A percentile compares a stretch with the other conserved stretches of the same genome.
Evolutionary conservation across 1,140 invertebrate genomes (phyloP).

Genomic region (Watersipora subatra): DNA sequence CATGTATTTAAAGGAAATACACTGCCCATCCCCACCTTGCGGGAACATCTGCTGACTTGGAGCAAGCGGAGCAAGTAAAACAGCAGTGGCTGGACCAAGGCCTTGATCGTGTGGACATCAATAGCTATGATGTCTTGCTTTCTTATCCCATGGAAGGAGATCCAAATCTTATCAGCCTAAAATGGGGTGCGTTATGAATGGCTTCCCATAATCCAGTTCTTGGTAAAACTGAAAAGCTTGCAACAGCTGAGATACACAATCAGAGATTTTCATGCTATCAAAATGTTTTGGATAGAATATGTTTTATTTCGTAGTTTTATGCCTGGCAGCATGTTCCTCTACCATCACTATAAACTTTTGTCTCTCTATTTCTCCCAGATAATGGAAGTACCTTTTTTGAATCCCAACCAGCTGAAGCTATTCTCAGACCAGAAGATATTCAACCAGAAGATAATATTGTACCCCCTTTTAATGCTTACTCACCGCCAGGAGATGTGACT

Average conservation of each 20-base stretch:
- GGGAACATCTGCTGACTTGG: conserved; percentile 20
- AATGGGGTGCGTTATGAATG: not conserved
- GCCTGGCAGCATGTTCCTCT: too few relatives aligned
- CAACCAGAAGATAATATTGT: not conserved
- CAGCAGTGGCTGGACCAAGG: not conserved
- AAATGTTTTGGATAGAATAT: too few relatives aligned
- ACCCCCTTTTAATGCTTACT: not conserved
- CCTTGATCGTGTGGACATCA: not conserved
- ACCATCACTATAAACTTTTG: too few relatives aligned
- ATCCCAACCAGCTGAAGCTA: not conserved
- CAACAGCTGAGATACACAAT: too few relatives aligned
- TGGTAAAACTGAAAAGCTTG: too few relatives aligned
- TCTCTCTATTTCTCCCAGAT: too few relatives aligned
- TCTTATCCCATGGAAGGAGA: conserved; percentile 12
- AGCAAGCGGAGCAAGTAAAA: conserved; percentile 19
- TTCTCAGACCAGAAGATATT: not conserved
- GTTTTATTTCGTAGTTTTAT: too few relatives aligned
- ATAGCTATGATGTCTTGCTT: conserved; percentile 1
- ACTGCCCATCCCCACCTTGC: conserved; percentile 27
- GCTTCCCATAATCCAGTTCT: too few relatives aligned
- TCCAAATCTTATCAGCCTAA: conserved; percentile 16
- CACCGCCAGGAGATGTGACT: not conserved
- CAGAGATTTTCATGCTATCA: too few relatives aligned
- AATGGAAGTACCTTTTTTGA: not conserved
- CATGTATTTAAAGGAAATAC: conserved; percentile 15